phyloP scores from a whole-genome alignment of 1,140 invertebrate genomes.

The Formica exsecta region DNA sequence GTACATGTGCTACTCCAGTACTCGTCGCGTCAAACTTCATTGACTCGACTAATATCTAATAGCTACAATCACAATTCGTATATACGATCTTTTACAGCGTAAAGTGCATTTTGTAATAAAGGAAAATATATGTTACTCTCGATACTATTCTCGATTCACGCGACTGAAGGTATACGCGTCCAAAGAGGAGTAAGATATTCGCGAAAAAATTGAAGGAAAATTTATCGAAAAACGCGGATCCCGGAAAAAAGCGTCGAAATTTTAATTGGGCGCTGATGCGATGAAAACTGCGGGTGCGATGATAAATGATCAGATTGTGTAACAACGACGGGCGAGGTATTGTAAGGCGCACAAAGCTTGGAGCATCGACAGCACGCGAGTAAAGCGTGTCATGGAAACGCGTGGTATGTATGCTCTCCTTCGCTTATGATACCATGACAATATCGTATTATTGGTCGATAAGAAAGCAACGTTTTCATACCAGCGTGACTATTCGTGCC shows the following conservation, averaged over 20 bases:
- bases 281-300: conserved; percentile 16
- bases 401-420: background rate
- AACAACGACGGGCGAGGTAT: conserved; percentile 6
- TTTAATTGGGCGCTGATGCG: background rate
- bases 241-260: background rate
- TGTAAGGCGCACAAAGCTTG: conserved; percentile 47
- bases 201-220: background rate
- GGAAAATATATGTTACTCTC: background rate
- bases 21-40: background rate
- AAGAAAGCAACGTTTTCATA: conserved; percentile 62
- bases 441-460: conserved; percentile 68
- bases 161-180: too few relatives aligned
- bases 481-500: conserved; percentile 36
- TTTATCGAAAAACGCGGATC: background rate
- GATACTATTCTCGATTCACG: too few relatives aligned
- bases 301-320: conserved; percentile 29
- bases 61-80: background rate
- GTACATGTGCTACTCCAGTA: background rate
- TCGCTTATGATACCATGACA: conserved; percentile 48
- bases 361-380: conserved; percentile 37
- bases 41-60: background rate
- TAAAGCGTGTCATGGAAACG: conserved; percentile 39
- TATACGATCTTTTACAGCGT: background rate
- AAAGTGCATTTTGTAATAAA: conserved; percentile 1
- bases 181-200: background rate